Evolutionary conservation across 2,113 vertebrate species (phyloP).

Genomic region (Myiozetetes cayanensis): DNA sequence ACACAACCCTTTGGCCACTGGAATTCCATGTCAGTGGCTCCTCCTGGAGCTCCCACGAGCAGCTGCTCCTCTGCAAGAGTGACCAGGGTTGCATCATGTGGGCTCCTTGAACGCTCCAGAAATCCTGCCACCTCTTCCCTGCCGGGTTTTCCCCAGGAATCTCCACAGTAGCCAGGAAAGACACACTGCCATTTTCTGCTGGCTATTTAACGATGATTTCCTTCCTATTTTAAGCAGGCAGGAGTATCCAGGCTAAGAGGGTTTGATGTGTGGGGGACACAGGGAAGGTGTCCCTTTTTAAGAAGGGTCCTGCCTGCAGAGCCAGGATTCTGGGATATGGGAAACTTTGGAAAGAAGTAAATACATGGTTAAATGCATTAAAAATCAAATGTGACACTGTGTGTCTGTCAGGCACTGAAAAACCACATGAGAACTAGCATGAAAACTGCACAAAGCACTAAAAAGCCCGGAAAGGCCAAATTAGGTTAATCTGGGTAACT

Average conservation of each 20-base stretch:
- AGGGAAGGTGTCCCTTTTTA: accelerated
- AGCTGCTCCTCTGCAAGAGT: background rate
- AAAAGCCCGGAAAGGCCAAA: background rate
- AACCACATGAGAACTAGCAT: background rate
- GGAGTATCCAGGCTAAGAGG: background rate
- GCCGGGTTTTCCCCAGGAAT: background rate
- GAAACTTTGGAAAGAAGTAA: background rate
- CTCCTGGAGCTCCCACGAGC: background rate
- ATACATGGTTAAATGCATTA: background rate
- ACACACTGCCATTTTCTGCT: background rate
- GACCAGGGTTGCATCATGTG: constrained; percentile 50
- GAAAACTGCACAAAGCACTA: background rate
- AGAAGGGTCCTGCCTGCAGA: background rate
- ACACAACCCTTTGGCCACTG: background rate
- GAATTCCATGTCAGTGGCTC: background rate
- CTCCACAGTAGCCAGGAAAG: background rate
- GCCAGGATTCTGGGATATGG: background rate
- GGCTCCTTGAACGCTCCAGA: background rate
- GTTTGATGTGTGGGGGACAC: background rate
- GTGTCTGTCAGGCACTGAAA: background rate
- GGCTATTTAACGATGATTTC: background rate
- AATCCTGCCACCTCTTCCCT: background rate
- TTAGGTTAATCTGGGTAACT: background rate
- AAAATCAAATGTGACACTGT: accelerated
- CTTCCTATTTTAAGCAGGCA: background rate